Conservation (phyloP, 2,888 invertebrate genomes). For the Agrypnus murinus region DNA sequence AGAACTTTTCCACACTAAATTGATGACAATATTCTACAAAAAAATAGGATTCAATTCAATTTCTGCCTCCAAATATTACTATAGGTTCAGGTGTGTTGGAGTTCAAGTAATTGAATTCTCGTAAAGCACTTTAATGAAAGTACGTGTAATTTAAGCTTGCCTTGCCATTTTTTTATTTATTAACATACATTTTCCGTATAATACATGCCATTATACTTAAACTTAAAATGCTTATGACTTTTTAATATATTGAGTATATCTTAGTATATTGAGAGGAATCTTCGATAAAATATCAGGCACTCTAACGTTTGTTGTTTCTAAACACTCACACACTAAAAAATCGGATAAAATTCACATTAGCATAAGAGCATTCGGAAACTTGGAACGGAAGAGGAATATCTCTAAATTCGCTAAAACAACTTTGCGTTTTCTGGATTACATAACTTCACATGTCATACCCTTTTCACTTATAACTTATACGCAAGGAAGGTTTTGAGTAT, state of each 20-base stretch:
- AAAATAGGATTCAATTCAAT: slow-evolving; percentile 16
- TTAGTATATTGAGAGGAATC: too few relatives aligned
- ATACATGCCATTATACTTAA: too few relatives aligned
- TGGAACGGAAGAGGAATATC: not conserved
- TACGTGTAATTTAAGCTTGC: too few relatives aligned
- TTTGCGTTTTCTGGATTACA: slow-evolving; percentile 20
- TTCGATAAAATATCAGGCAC: too few relatives aligned
- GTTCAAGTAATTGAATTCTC: slow-evolving; percentile 15
- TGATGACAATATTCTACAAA: not conserved
- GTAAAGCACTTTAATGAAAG: slow-evolving; percentile 14
- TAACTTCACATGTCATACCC: slow-evolving; percentile 26
- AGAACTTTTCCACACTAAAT: not conserved
- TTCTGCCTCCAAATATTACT: slow-evolving; percentile 4
- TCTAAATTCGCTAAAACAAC: not conserved
- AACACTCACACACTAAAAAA: too few relatives aligned
- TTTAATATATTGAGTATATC: too few relatives aligned
- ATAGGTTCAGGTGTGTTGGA: slow-evolving; percentile 4
- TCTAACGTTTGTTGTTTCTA: too few relatives aligned
- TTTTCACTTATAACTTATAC: slow-evolving; percentile 28
- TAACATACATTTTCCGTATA: too few relatives aligned
- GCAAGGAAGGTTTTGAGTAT: slow-evolving; percentile 21
- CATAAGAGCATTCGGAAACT: not conserved
- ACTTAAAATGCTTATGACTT: too few relatives aligned
- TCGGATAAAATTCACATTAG: not conserved
- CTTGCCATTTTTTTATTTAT: too few relatives aligned